phyloP scores from a whole-genome alignment of 2,888 invertebrate genomes.

The Tethea ocularis region DNA sequence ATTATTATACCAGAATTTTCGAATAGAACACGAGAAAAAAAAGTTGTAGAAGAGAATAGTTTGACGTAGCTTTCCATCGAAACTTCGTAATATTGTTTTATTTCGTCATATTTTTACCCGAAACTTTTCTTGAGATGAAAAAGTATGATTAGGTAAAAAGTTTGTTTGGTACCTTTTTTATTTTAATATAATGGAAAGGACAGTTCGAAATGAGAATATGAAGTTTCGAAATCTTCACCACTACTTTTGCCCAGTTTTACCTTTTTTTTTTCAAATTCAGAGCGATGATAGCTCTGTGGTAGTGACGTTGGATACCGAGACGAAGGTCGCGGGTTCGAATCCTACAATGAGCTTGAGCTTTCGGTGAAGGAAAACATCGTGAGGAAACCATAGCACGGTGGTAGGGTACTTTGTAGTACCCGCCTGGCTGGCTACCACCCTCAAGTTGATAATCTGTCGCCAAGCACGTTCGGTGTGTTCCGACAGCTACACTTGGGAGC shows the following conservation, averaged over 20 bases:
- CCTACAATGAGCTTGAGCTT: too few species aligned
- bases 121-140: constrained; percentile 35
- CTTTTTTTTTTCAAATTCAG: too few species aligned
- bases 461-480: too few species aligned
- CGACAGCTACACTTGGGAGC: too few species aligned
- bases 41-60: not conserved
- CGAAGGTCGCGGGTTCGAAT: too few species aligned
- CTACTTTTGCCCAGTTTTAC: not conserved
- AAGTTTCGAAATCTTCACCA: not conserved
- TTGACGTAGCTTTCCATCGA: not conserved
- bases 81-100: constrained; percentile 27
- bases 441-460: too few species aligned
- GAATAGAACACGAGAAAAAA: not conserved
- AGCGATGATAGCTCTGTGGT: too few species aligned
- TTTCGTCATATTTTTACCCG: constrained; percentile 31
- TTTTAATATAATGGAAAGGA: constrained; percentile 1
- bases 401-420: too few species aligned
- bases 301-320: too few species aligned
- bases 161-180: constrained; percentile 18
- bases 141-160: constrained; percentile 45
- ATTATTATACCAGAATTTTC: not conserved
- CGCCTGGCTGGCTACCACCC: too few species aligned
- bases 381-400: too few species aligned
- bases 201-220: not conserved
- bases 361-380: too few species aligned